Conservation (phyloP, 2,797 vertebrate genomes). For the Macroramphosus scolopax region DNA sequence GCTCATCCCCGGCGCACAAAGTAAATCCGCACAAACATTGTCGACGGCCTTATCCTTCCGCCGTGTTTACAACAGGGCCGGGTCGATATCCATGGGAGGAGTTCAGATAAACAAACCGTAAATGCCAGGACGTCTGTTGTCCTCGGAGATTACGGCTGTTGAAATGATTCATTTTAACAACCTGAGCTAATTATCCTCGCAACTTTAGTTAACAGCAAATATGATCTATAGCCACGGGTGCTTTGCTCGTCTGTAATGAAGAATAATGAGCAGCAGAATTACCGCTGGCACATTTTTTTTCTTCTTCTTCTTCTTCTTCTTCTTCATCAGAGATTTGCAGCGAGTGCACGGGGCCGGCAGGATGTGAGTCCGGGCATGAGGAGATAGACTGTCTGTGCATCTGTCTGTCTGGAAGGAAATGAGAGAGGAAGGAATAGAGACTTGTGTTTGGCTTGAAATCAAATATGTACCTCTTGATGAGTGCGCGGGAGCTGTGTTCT, state of each 20-base stretch:
- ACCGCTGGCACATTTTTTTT: constrained; percentile 52
- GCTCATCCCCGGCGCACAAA: constrained; percentile 50
- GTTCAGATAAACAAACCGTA: constrained; percentile 72
- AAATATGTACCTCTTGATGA: constrained; percentile 59
- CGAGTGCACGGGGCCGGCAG: constrained; percentile 44
- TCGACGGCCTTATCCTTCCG: constrained; percentile 54
- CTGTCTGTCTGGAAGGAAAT: constrained; percentile 60
- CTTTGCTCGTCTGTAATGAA: constrained; percentile 69
- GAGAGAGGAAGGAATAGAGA: constrained; percentile 48
- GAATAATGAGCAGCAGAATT: constrained; percentile 72
- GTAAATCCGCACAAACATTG: constrained; percentile 63
- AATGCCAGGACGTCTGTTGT: constrained; percentile 60
- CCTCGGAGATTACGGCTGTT: constrained; percentile 61
- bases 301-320: constrained; percentile 7
- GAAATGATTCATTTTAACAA: constrained; percentile 79
- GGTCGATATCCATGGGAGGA: constrained; percentile 68
- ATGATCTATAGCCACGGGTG: constrained; percentile 67
- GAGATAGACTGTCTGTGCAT: constrained; percentile 48
- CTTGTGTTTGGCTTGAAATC: constrained; percentile 62
- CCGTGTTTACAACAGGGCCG: constrained; percentile 62
- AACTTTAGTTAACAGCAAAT: constrained; percentile 79
- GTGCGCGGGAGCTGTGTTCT: constrained; percentile 45
- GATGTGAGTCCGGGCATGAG: constrained; percentile 55
- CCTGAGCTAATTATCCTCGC: constrained; percentile 75
- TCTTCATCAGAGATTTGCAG: constrained; percentile 43